These are phyloP conservation scores for Chauna torquata DNA, from an alignment of 2,113 vertebrate species.

Conservation along the genomic window DNA sequence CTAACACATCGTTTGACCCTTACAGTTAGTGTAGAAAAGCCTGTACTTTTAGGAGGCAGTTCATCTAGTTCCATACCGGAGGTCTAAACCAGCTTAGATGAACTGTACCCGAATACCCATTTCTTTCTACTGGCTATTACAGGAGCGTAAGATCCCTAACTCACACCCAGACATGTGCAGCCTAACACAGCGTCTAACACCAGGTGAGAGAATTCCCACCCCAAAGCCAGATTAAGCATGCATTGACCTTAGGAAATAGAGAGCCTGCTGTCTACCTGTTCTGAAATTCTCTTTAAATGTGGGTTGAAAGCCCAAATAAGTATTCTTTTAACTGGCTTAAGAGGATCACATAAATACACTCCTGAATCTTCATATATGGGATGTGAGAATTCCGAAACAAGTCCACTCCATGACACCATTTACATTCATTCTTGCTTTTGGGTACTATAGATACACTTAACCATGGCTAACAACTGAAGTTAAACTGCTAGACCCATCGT, in stretches of 20 bases:
- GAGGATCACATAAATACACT: not conserved
- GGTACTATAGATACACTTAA: not conserved
- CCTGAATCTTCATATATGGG: not conserved
- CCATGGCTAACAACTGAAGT: not conserved
- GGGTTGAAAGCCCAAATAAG: not conserved
- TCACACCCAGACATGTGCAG: not conserved
- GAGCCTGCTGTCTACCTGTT: not conserved
- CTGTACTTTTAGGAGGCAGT: not conserved
- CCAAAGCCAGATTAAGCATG: not conserved
- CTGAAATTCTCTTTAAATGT: not conserved
- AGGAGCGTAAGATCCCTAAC: not conserved
- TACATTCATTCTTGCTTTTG: not conserved
- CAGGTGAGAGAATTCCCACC: not conserved
- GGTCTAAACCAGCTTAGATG: not conserved
- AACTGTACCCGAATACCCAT: not conserved
- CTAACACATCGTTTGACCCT: too few species aligned
- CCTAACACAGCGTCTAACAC: not conserved
- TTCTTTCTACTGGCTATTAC: not conserved
- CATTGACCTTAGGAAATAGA: not conserved
- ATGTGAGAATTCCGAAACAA: not conserved
- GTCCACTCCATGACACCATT: not conserved
- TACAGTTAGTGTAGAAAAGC: not conserved
- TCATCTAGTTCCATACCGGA: not conserved
- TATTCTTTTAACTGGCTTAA: not conserved
- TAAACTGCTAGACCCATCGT: not conserved